Percentiles rank a stretch among this genome's conserved stretches.
These are phyloP conservation scores for Vollenhovia emeryi DNA, from an alignment of 1,140 invertebrate genomes.

Conservation along the genomic window DNA sequence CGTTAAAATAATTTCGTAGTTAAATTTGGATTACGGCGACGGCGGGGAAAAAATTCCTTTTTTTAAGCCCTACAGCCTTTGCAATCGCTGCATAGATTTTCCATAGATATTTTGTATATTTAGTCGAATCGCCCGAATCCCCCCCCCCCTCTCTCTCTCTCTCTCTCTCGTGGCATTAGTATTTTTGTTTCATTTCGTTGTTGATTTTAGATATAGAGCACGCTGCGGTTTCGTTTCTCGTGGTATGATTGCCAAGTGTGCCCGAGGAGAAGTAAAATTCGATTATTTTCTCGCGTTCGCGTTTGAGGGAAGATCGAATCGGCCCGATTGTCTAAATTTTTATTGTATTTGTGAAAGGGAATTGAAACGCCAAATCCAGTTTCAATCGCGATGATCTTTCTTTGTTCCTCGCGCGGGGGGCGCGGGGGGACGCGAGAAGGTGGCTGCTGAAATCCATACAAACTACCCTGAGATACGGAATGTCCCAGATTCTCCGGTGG, in stretches of 20 bases:
- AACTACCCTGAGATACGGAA: background rate
- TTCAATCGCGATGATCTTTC: slow-evolving; percentile 22
- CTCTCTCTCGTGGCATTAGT: slow-evolving; percentile 19
- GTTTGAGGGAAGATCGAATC: slow-evolving; percentile 30
- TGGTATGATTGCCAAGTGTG: slow-evolving; percentile 38
- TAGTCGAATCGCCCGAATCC: background rate
- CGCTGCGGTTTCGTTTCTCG: background rate
- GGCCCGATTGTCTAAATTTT: slow-evolving; percentile 49
- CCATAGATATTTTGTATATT: background rate
- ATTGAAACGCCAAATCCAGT: slow-evolving; percentile 28
- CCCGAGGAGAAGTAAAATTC: slow-evolving; percentile 34
- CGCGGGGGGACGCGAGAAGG: slow-evolving; percentile 15
- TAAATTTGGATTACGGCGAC: background rate
- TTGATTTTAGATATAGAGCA: slow-evolving; percentile 40
- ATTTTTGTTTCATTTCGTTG: slow-evolving; percentile 57
- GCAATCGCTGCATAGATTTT: background rate
- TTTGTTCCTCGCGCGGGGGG: background rate
- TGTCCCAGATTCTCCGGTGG: slow-evolving; percentile 2
- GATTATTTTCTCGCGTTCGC: slow-evolving; percentile 50
- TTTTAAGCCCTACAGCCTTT: background rate
- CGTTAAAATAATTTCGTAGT: background rate
- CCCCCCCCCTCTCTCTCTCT: too few relatives aligned
- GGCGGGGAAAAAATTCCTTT: background rate
- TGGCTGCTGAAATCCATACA: slow-evolving; percentile 19
- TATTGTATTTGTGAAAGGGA: slow-evolving; percentile 38